Conservation (phyloP, 2,888 invertebrate genomes). For the Mythimna impura region DNA sequence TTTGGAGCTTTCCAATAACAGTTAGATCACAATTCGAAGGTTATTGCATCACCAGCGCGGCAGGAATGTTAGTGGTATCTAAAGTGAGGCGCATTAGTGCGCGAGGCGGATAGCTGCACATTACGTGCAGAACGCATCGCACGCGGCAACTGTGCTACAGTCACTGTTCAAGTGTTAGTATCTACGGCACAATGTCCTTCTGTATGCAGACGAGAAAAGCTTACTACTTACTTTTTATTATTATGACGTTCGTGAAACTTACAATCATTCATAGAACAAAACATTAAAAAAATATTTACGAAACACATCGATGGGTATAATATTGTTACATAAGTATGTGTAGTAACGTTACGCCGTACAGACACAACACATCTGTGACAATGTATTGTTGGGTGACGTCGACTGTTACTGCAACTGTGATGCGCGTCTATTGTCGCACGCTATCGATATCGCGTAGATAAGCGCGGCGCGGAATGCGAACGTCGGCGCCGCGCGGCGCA, state of each 20-base stretch:
- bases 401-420: conserved; percentile 41
- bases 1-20: too few species aligned
- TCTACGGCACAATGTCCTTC: too few species aligned
- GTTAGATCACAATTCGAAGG: too few species aligned
- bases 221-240: too few species aligned
- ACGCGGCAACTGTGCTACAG: too few species aligned
- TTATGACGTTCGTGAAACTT: too few species aligned
- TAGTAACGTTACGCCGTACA: conserved; percentile 1
- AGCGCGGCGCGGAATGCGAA: conserved; percentile 48
- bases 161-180: background rate
- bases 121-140: too few species aligned
- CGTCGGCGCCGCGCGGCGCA: conserved; percentile 43
- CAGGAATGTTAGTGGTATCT: conserved; percentile 8
- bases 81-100: conserved; percentile 19
- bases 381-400: conserved; percentile 10
- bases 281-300: background rate
- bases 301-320: background rate
- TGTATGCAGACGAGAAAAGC: too few species aligned
- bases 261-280: too few species aligned
- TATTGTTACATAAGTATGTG: background rate
- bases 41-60: background rate
- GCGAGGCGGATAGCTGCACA: background rate
- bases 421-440: background rate
- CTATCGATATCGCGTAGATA: conserved; percentile 24
- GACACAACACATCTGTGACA: background rate